A percentile compares a stretch with the other conserved stretches of the same genome.
These are phyloP conservation scores for Gadopsis marmoratus DNA, from an alignment of 2,797 vertebrate species.

Conservation along the genomic window DNA sequence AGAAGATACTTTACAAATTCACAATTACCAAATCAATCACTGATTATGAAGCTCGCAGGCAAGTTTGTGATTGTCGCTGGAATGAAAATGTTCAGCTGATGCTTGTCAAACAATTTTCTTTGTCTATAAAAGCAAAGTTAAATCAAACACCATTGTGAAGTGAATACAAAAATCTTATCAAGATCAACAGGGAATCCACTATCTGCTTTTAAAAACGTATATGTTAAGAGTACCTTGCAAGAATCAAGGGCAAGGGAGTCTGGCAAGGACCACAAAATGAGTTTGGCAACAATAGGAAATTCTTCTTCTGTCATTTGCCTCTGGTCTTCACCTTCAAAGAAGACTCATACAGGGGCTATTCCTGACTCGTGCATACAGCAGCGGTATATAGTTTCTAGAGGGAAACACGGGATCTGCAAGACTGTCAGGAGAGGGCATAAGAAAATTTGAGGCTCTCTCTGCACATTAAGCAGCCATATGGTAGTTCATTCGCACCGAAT, in stretches of 20 bases:
- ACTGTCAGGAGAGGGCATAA: slow-evolving; percentile 59
- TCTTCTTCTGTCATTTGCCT: slow-evolving; percentile 67
- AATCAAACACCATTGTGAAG: neutral
- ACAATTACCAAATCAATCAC: slow-evolving; percentile 15
- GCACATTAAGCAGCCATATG: slow-evolving; percentile 60
- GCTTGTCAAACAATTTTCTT: neutral
- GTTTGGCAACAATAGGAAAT: slow-evolving; percentile 33
- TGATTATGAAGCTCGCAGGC: neutral
- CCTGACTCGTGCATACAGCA: slow-evolving; percentile 83
- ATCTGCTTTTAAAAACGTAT: neutral
- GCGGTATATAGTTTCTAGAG: slow-evolving; percentile 83
- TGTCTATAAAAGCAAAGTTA: neutral
- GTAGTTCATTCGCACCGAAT: slow-evolving; percentile 63
- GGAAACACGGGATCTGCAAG: slow-evolving; percentile 73
- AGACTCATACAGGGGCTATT: slow-evolving; percentile 86
- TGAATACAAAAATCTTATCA: neutral
- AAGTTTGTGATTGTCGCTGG: neutral
- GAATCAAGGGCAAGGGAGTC: slow-evolving; percentile 15
- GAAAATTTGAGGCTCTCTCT: slow-evolving; percentile 10
- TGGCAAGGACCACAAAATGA: slow-evolving; percentile 29
- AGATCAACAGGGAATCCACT: slow-evolving; percentile 11
- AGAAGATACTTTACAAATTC: slow-evolving; percentile 3
- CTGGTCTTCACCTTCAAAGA: slow-evolving; percentile 82
- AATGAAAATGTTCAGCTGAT: neutral
- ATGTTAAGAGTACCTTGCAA: slow-evolving; percentile 10